Evolutionary conservation across 2,797 vertebrate species (phyloP), one percentile per base, ranked within the genome.

Genomic region (Pampus argenteus): DNA sequence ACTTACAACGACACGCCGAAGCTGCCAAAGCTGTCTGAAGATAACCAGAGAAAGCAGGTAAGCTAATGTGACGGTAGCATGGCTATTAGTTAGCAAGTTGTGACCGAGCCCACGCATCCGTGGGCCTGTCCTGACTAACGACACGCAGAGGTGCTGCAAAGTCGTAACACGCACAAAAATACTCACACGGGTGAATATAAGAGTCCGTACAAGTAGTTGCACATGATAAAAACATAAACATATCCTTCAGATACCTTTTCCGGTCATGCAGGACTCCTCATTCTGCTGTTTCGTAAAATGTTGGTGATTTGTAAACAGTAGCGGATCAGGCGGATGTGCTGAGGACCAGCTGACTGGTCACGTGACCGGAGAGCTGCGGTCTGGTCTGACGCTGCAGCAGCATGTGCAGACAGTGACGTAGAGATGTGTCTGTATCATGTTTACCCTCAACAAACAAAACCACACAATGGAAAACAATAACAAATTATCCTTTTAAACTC

Each of bases 241-340:
- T 9, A 6, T 34, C n/a, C 25, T 29, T 56, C 18, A 17, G 65
- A 20, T 91, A 92, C 91, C 91, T 92, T 82, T 61, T 72, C 13
- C 17, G 80, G 23, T 94, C 88, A 93, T 2, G 83, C 89, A 80
- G 72, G 76, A 44, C 75, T 78, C 85, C 59, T 84, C 94, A 93
- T 94, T 81, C 86, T 90, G 86, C 51, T 54, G 75, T 42, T 42
- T 66, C 45, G 52, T 44, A 28, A 28, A 44, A 74, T 60, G 70
- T 77, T 48, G 72, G 76, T 86, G 84, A 75, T 90, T 94, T 94
- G 94, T 94, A 95, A 93, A 94, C 92, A 92, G 69, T 76, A 59
- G 84, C 91, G 58, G 84, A 82, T 85, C 88, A 93, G 86, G 92
- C 92, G 92, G 92, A 91, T 86, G 86, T 90, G 75, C 86, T 85